These are phyloP conservation scores for Thera obeliscata DNA, from an alignment of 2,888 invertebrate genomes.

Conservation along the genomic window DNA sequence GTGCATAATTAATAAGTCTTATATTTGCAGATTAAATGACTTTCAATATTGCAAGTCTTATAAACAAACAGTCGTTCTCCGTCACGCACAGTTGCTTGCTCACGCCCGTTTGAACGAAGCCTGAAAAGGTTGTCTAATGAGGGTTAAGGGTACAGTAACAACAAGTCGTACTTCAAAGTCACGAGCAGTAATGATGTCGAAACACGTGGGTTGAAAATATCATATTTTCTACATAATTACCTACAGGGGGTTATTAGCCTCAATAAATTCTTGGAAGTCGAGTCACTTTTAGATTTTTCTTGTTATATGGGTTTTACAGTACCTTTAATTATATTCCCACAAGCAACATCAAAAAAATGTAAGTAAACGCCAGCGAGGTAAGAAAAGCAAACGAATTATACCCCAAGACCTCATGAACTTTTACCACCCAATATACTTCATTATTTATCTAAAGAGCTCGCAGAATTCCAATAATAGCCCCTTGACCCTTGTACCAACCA, in stretches of 20 bases:
- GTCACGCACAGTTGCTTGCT: background rate
- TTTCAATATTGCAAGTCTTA: no score
- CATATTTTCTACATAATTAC: background rate
- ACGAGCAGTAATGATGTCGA: background rate
- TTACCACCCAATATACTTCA: conserved; percentile 30
- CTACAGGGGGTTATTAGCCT: background rate
- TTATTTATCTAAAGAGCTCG: conserved; percentile 30
- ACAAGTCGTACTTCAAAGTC: conserved; percentile 10
- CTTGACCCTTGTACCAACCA: conserved; percentile 17
- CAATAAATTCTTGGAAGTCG: background rate
- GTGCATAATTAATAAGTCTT: no score
- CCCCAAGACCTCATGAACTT: conserved; percentile 26
- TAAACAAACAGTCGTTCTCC: background rate
- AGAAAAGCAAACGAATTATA: conserved; percentile 25
- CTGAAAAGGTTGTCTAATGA: conserved; percentile 15
- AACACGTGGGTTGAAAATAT: conserved; percentile 1
- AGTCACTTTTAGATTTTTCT: background rate
- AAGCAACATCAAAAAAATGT: background rate
- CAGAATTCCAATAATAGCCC: conserved; percentile 33
- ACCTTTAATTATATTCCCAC: background rate
- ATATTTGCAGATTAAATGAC: no score
- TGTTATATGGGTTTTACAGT: background rate
- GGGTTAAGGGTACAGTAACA: conserved; percentile 11
- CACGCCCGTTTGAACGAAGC: background rate
- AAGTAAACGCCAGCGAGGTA: conserved; percentile 10